Evolutionary conservation across 2,888 invertebrate genomes (phyloP).

Genomic region (Caenorhabditis zanzibari): DNA sequence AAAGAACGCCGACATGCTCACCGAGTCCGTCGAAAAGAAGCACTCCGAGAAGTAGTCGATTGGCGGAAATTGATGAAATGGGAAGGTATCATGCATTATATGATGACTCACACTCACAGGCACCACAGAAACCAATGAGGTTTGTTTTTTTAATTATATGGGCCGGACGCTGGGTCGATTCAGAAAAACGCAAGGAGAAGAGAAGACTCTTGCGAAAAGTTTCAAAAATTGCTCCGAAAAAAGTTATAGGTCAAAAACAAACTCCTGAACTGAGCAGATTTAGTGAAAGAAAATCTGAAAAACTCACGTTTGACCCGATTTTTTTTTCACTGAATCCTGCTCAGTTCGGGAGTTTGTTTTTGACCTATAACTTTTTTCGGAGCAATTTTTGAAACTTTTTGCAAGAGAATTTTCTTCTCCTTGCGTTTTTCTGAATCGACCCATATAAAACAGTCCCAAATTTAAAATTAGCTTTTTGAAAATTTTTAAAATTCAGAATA

Average conservation of each 20-base stretch:
- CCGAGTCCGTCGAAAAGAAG: conserved; percentile 39
- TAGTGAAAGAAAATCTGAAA: too few species aligned
- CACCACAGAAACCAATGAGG: conserved; percentile 58
- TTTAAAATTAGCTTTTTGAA: neutral
- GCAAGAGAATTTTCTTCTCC: too few species aligned
- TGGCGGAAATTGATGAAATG: conserved; percentile 78
- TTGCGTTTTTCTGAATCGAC: neutral
- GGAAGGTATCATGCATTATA: conserved; percentile 77
- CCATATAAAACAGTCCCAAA: too few species aligned
- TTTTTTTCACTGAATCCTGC: neutral
- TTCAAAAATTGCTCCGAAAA: too few species aligned
- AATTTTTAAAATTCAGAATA: conserved; percentile 46
- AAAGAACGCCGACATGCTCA: conserved; percentile 36
- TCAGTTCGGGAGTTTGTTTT: too few species aligned
- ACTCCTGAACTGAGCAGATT: too few species aligned
- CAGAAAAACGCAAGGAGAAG: too few species aligned
- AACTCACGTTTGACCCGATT: conserved; percentile 4
- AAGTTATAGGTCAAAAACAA: too few species aligned
- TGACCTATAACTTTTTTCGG: too few species aligned
- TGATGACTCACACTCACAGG: conserved; percentile 67
- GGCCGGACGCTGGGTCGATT: too few species aligned
- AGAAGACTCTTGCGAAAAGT: too few species aligned
- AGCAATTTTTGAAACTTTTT: too few species aligned
- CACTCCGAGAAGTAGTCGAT: conserved; percentile 60
- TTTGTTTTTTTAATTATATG: conserved; percentile 3